Evolutionary conservation across 2,888 invertebrate species (phyloP), one percentile per base, ranked within the genome.

Genomic region (Aethes cnicana): DNA sequence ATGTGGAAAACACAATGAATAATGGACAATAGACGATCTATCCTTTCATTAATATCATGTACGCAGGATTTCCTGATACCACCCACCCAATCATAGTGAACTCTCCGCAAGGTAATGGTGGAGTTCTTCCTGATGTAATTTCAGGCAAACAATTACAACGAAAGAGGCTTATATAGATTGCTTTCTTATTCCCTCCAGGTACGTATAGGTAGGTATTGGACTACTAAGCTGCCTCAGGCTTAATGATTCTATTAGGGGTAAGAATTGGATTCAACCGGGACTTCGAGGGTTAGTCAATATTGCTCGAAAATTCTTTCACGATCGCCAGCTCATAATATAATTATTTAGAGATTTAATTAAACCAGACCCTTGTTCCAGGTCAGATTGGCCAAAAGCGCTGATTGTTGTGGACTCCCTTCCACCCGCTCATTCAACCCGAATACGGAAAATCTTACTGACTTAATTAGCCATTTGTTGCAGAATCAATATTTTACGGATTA

Each of bases 231-330:
- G 63, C 58, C 58, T 60, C 62, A 50, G 54, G 54, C 62, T 66
- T 65, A 73, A 74, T 69, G 67, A 69, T 68, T 75, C 65, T 64
- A 69, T 75, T 72, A 66, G 52, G 60, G 57, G 57, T 65, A 74
- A 69, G 64, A 78, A 76, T 75, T 78, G 61, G 65, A 76, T 75
- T 72, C 67, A 59, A 60, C 52, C 53, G 58, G 58, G 63, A 69
- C 42, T 26, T 5, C 33, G 20, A 35, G 62, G 62, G 61, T 66
- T 61, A 75, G 72, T 74, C 74, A 76, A 80, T 77, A 74, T 75
- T 73, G 72, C 62, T 64, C 63, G 74, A 74, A 82, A 82, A 83
- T 80, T 80, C 78, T 77, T 81, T 77, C 65, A 70, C 70, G 72
- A 78, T 77, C 70, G 74, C 62, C 66, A 64, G 61, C 72, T 74